Evolutionary conservation across 2,113 vertebrate species (phyloP).

Genomic region (Lagopus leucura): DNA sequence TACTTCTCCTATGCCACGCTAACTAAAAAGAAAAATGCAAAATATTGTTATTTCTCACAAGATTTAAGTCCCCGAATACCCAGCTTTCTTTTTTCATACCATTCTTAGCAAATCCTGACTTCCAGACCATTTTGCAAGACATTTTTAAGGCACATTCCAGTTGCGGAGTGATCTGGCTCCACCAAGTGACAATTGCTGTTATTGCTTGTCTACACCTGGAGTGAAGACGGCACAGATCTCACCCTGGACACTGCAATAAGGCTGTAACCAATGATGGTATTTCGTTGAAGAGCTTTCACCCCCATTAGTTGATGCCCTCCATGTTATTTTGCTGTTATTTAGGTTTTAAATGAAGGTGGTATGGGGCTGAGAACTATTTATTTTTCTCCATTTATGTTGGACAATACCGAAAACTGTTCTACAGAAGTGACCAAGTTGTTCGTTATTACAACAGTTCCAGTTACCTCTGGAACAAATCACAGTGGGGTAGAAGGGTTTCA

Average conservation of each 20-base stretch:
- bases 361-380: neutral
- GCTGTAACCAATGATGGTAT: neutral
- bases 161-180: constrained; percentile 74
- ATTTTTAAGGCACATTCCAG: accelerated
- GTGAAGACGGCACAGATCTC: neutral
- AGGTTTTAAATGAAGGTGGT: neutral
- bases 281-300: neutral
- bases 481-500: neutral
- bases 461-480: neutral
- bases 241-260: neutral
- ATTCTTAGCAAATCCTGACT: neutral
- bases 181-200: constrained; percentile 66
- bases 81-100: neutral
- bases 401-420: neutral
- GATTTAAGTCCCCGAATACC: neutral
- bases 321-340: neutral
- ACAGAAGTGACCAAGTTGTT: neutral
- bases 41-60: neutral
- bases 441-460: neutral
- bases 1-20: neutral
- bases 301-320: neutral
- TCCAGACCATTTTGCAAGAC: neutral
- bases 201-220: neutral
- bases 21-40: neutral
- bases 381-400: neutral